Conservation (phyloP, 2,113 vertebrate species). For the Tricholaema leucomelas region DNA sequence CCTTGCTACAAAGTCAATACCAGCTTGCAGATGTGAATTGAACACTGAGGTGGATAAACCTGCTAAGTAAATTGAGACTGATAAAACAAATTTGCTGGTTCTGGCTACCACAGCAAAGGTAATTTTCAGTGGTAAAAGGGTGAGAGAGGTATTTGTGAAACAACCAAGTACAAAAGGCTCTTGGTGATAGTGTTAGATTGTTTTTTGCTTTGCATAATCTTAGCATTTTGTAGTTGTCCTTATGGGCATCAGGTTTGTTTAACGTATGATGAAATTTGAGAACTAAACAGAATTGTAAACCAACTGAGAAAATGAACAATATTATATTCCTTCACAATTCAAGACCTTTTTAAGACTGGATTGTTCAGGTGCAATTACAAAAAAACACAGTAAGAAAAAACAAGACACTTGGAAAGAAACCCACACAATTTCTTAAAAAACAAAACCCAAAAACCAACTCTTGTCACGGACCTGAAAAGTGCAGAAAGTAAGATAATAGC, state of each 20-base stretch:
- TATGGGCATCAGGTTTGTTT: neutral
- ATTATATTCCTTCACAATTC: neutral
- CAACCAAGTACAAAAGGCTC: neutral
- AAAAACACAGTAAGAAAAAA: neutral
- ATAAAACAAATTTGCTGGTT: neutral
- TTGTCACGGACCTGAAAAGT: neutral
- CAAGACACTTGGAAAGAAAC: neutral
- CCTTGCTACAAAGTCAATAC: neutral
- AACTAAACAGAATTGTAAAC: neutral
- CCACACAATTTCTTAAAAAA: no score
- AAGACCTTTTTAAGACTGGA: neutral
- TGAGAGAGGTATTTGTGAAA: neutral
- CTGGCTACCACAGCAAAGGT: neutral
- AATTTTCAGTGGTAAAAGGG: neutral
- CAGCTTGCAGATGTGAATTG: neutral
- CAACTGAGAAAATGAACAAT: neutral
- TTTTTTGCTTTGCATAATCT: neutral
- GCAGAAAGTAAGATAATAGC: neutral
- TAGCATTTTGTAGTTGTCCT: neutral
- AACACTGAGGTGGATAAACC: neutral
- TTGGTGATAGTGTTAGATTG: accelerated
- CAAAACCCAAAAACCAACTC: neutral
- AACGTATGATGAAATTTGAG: neutral
- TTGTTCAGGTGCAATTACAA: neutral
- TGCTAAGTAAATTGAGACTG: neutral